Evolutionary conservation across 2,797 vertebrate genomes (phyloP).

Genomic region (Poeciliopsis infans): DNA sequence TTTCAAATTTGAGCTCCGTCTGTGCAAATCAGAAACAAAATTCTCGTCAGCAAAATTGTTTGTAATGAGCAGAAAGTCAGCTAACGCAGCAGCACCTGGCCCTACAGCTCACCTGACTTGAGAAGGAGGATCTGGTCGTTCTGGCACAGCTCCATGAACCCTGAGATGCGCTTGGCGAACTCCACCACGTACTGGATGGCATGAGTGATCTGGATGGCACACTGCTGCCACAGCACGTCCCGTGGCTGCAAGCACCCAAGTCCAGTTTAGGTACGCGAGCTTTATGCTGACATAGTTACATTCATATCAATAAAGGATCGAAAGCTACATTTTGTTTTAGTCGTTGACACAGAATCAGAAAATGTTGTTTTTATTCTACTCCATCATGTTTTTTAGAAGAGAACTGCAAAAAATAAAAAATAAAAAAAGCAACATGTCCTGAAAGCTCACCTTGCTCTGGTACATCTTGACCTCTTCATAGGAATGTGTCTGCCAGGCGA

Average conservation of each 20-base stretch:
- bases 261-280: neutral
- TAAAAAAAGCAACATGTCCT: neutral
- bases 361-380: neutral
- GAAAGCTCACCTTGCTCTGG: constrained; percentile 93
- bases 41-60: neutral
- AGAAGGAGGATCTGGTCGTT: constrained; percentile 99
- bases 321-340: neutral
- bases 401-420: neutral
- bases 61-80: neutral
- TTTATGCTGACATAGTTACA: neutral
- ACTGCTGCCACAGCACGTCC: constrained; percentile 98
- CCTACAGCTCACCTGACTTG: constrained; percentile 90
- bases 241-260: constrained; percentile 84
- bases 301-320: neutral
- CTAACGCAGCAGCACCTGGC: neutral
- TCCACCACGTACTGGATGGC: constrained; percentile 99
- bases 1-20: neutral
- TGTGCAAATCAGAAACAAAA: neutral
- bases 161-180: constrained; percentile 98
- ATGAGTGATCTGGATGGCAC: constrained; percentile 98
- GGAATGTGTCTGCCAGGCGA: constrained; percentile 98
- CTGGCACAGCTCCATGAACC: constrained; percentile 99
- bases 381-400: neutral
- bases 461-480: constrained; percentile 99
- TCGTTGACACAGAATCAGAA: neutral